Evolutionary conservation across 30 jellyfish, hydroid and myxozoan genomes (phyloP).

Genomic region (Sanderia malayensis): DNA sequence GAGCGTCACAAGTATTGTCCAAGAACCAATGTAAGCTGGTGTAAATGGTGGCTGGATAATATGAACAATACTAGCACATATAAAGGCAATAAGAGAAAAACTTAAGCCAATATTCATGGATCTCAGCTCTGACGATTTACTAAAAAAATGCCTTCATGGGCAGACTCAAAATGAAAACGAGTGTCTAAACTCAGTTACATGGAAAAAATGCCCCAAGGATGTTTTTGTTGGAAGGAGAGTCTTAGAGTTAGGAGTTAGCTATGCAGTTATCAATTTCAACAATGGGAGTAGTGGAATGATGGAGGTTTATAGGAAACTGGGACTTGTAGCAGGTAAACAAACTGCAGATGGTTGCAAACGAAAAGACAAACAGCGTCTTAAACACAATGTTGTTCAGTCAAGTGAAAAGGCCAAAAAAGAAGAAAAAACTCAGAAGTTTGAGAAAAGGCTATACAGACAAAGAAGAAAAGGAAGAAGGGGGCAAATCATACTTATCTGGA

Average conservation of each 20-base stretch:
- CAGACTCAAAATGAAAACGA: conserved; percentile 34
- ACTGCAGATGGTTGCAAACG: conserved; percentile 15
- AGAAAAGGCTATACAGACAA: conserved; percentile 1
- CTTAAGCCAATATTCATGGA: conserved; percentile 24
- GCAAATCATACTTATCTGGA: background rate
- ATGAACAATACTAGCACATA: conserved; percentile 8
- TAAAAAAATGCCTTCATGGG: conserved; percentile 20
- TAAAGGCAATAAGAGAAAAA: conserved; percentile 11
- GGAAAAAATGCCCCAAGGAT: conserved; percentile 30
- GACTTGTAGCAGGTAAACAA: conserved; percentile 18
- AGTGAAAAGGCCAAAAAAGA: background rate
- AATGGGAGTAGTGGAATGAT: conserved; percentile 29
- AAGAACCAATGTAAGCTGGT: conserved; percentile 20
- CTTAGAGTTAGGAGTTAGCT: conserved; percentile 23
- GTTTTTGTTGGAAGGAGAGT: conserved; percentile 24
- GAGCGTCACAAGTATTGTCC: conserved; percentile 32
- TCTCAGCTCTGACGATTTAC: conserved; percentile 10
- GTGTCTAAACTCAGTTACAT: too few relatives aligned
- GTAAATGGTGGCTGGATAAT: conserved; percentile 19
- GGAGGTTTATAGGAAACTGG: conserved; percentile 19
- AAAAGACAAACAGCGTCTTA: background rate
- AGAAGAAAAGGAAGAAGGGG: background rate
- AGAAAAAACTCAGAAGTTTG: background rate
- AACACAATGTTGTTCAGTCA: background rate
- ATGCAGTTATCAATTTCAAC: conserved; percentile 43